Evolutionary conservation across 2,888 invertebrate species (phyloP).

Genomic region (Cordylochernes scorpioides): DNA sequence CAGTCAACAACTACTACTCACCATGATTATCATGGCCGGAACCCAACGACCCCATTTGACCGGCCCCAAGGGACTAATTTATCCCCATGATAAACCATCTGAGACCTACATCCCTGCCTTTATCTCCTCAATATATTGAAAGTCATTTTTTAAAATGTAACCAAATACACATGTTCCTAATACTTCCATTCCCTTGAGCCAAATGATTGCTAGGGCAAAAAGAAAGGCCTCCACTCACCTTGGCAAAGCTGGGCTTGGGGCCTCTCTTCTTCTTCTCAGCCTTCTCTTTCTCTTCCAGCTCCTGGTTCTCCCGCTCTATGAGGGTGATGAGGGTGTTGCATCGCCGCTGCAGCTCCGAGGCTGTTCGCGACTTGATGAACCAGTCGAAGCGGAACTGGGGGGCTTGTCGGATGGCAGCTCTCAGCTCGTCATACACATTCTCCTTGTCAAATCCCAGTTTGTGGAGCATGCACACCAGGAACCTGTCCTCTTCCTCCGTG

Average conservation of each 20-base stretch:
- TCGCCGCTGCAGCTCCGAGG: constrained; percentile 69
- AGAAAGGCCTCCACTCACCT: constrained; percentile 14
- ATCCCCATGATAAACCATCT: too few species aligned
- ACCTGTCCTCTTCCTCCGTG: constrained; percentile 83
- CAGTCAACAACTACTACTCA: too few species aligned
- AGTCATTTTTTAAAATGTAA: too few species aligned
- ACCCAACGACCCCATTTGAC: too few species aligned
- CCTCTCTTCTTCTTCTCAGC: constrained; percentile 52
- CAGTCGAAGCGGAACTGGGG: constrained; percentile 64
- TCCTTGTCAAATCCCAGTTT: constrained; percentile 96
- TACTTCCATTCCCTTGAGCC: background rate
- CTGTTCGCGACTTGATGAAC: constrained; percentile 95
- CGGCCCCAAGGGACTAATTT: too few species aligned
- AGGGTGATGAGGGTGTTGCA: constrained; percentile 94
- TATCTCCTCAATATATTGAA: too few species aligned
- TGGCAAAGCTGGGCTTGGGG: constrained; percentile 19
- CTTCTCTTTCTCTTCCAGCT: constrained; percentile 75
- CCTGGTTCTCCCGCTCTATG: constrained; percentile 92
- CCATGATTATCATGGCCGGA: too few species aligned
- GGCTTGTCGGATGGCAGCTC: constrained; percentile 53
- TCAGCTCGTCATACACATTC: constrained; percentile 89
- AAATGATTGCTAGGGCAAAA: background rate
- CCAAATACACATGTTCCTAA: too few species aligned
- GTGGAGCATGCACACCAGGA: constrained; percentile 91
- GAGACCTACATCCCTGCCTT: too few species aligned